Conservation (phyloP, 2,888 invertebrate genomes). For the Saturnia pavonia region DNA sequence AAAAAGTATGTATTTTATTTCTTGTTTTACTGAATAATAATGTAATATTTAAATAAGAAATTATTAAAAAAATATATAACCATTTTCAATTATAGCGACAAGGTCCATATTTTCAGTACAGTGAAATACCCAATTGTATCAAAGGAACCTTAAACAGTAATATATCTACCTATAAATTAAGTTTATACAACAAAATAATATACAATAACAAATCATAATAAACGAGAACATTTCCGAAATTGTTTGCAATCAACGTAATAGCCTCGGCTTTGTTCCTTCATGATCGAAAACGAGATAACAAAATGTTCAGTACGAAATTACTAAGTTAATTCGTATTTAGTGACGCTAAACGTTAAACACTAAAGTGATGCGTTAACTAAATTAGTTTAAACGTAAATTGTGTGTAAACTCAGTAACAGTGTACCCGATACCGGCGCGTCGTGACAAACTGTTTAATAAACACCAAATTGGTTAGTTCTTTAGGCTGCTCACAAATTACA, state of each 20-base stretch:
- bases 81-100: too few species aligned
- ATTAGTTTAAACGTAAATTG: constrained; percentile 14
- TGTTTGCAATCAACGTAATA: not conserved
- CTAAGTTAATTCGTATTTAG: not conserved
- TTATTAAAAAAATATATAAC: too few species aligned
- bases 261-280: constrained; percentile 1
- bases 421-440: not conserved
- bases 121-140: too few species aligned
- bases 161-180: not conserved
- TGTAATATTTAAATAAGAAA: too few species aligned
- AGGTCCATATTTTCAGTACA: too few species aligned
- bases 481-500: not conserved
- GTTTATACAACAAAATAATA: not conserved
- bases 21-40: too few species aligned
- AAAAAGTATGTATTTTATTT: too few species aligned
- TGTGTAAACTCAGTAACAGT: constrained; percentile 11
- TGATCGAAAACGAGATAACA: constrained; percentile 7
- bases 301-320: not conserved
- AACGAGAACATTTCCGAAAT: constrained; percentile 1
- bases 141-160: not conserved
- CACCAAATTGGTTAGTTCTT: not conserved
- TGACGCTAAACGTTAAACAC: not conserved
- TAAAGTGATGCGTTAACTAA: constrained; percentile 9
- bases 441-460: not conserved
- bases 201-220: not conserved